Conservation (phyloP, 64 coral and sea anemone genomes). For the Stichodactyla helianthus region DNA sequence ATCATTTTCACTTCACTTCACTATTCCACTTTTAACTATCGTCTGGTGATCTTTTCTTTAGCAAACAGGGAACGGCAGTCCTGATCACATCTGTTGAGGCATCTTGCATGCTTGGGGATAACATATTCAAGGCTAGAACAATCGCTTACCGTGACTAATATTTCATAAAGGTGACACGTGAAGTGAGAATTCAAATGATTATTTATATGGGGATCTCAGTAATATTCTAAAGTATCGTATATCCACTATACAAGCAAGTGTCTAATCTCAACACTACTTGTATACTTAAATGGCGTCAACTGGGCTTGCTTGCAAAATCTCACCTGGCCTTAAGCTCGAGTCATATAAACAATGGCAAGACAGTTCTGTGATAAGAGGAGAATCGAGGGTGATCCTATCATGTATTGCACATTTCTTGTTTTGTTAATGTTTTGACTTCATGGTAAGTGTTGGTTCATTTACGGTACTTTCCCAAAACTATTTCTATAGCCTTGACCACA, state of each 20-base stretch:
- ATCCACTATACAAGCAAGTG: not conserved
- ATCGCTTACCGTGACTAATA: not conserved
- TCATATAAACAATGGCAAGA: not conserved
- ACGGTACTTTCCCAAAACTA: too few relatives aligned
- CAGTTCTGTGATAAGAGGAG: not conserved
- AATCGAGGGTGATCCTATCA: not conserved
- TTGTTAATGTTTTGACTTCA: too few relatives aligned
- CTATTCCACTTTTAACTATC: not conserved
- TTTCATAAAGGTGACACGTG: not conserved
- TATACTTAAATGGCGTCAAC: not conserved
- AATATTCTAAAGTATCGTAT: not conserved
- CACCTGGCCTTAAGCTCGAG: not conserved
- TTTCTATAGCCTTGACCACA: too few relatives aligned
- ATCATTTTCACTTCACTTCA: too few relatives aligned
- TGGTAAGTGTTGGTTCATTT: too few relatives aligned
- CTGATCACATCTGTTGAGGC: too few relatives aligned
- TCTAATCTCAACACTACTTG: not conserved
- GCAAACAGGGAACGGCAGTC: too few relatives aligned
- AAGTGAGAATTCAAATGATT: not conserved
- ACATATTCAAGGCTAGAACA: not conserved
- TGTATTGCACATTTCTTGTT: not conserved
- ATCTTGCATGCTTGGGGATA: too few relatives aligned
- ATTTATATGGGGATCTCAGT: not conserved
- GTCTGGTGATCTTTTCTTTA: too few relatives aligned
- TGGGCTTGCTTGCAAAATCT: not conserved